phyloP scores from a whole-genome alignment of 2,113 vertebrate species.

The Halichoerus grypus region DNA sequence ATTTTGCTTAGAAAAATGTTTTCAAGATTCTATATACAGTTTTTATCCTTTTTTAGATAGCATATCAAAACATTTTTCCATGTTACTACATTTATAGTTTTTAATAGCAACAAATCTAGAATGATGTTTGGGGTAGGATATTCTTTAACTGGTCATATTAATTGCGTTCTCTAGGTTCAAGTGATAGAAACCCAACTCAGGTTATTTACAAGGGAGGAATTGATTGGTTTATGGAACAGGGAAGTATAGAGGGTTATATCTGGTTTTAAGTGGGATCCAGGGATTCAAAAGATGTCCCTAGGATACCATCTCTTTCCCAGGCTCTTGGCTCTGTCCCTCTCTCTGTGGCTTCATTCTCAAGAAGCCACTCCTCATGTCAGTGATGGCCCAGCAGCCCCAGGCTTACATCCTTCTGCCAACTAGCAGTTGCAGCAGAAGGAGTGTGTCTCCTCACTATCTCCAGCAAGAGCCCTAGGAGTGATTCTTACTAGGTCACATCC shows the following conservation, averaged over 20 bases:
- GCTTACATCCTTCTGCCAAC: background rate
- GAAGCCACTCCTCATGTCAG: background rate
- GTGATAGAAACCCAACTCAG: background rate
- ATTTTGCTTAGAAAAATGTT: slow-evolving; percentile 7
- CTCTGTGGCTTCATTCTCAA: background rate
- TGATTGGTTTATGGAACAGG: background rate
- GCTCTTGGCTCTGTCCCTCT: background rate
- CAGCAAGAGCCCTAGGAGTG: background rate
- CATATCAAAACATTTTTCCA: background rate
- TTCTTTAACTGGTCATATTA: slow-evolving; percentile 2
- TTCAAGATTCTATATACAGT: background rate
- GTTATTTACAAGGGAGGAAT: background rate
- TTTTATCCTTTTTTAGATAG: slow-evolving; percentile 8
- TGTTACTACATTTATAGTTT: background rate
- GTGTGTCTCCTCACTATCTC: background rate
- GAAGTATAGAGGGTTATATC: background rate
- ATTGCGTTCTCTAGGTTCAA: background rate
- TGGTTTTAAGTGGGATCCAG: background rate
- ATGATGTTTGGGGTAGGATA: background rate
- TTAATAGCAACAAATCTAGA: background rate
- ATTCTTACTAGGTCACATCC: background rate
- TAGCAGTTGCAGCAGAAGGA: background rate
- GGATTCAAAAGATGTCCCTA: background rate
- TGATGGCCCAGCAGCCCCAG: background rate
- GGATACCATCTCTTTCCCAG: background rate